These are phyloP conservation scores for Pygmarrhopalites habei DNA, from an alignment of 1,140 invertebrate species.

Conservation along the genomic window DNA sequence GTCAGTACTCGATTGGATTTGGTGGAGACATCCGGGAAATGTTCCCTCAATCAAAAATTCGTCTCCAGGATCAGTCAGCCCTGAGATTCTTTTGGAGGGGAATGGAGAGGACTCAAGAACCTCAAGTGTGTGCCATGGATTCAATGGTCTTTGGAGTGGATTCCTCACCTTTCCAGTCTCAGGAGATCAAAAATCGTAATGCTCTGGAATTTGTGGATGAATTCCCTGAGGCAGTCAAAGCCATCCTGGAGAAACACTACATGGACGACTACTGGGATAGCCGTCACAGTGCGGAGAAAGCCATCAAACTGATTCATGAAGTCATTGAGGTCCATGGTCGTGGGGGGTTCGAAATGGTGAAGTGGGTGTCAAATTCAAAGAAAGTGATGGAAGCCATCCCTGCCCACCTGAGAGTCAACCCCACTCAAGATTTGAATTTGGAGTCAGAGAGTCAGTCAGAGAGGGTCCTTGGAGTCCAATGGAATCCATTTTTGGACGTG, in stretches of 20 bases:
- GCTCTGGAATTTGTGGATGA: slow-evolving; percentile 6
- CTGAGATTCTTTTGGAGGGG: slow-evolving; percentile 23
- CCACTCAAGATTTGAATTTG: slow-evolving; percentile 20
- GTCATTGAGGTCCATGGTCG: slow-evolving; percentile 8
- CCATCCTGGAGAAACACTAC: slow-evolving; percentile 18
- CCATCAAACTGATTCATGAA: slow-evolving; percentile 11
- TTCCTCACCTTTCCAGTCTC: slow-evolving; percentile 14
- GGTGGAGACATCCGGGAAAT: slow-evolving; percentile 20
- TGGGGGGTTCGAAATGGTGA: slow-evolving; percentile 15
- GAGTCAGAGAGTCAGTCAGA: slow-evolving; percentile 17
- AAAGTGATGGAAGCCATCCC: slow-evolving; percentile 21
- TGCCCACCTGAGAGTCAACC: slow-evolving; percentile 32
- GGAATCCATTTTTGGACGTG: slow-evolving; percentile 14
- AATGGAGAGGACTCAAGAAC: not conserved
- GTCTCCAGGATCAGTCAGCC: not conserved
- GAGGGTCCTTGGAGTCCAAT: slow-evolving; percentile 11
- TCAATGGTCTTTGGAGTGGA: slow-evolving; percentile 25
- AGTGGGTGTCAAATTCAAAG: slow-evolving; percentile 6
- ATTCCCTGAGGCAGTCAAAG: slow-evolving; percentile 1
- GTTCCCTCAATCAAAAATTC: slow-evolving; percentile 13
- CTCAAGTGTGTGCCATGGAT: slow-evolving; percentile 6
- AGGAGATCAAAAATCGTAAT: slow-evolving; percentile 11
- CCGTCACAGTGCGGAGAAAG: slow-evolving; percentile 16
- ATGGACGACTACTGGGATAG: slow-evolving; percentile 27
- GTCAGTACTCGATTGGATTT: slow-evolving; percentile 11